These are phyloP conservation scores for Marronus borbonicus DNA, from an alignment of 2,888 invertebrate species.

Conservation along the genomic window DNA sequence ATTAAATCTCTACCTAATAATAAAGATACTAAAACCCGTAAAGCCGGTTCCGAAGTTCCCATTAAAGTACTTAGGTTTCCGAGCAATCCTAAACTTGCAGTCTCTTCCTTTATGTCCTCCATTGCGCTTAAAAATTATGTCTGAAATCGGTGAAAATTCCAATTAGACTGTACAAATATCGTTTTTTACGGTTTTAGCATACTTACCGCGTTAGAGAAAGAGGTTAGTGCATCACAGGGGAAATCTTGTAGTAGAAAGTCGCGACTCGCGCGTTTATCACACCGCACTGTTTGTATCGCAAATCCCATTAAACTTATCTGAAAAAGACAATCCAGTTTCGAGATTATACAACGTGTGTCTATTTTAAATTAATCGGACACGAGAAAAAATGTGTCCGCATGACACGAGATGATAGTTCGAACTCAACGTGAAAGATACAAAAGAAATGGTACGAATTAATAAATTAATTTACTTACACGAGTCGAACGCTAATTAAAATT, in stretches of 20 bases:
- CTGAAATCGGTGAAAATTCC: background rate
- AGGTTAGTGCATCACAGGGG: background rate
- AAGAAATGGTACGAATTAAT: no score
- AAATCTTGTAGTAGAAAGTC: constrained; percentile 7
- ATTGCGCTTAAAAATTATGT: background rate
- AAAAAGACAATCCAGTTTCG: no score
- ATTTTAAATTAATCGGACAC: no score
- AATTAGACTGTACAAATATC: background rate
- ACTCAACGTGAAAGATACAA: no score
- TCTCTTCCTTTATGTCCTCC: background rate
- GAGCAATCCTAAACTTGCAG: constrained; percentile 49
- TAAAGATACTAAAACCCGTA: constrained; percentile 66
- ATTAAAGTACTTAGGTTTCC: constrained; percentile 59
- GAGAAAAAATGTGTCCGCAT: no score
- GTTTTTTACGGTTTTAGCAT: constrained; percentile 2
- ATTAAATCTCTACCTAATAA: constrained; percentile 64
- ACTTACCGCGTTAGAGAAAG: constrained; percentile 12
- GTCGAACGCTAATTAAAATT: no score
- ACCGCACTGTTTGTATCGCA: background rate
- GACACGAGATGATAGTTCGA: no score
- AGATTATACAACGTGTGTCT: no score
- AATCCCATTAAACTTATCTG: no score
- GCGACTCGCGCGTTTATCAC: background rate
- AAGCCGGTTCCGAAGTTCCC: constrained; percentile 65
- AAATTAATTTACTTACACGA: no score